A percentile compares a stretch with the other conserved stretches of the same genome.
phyloP scores from a whole-genome alignment of 2,797 vertebrate species.

The Spondyliosoma cantharus region DNA sequence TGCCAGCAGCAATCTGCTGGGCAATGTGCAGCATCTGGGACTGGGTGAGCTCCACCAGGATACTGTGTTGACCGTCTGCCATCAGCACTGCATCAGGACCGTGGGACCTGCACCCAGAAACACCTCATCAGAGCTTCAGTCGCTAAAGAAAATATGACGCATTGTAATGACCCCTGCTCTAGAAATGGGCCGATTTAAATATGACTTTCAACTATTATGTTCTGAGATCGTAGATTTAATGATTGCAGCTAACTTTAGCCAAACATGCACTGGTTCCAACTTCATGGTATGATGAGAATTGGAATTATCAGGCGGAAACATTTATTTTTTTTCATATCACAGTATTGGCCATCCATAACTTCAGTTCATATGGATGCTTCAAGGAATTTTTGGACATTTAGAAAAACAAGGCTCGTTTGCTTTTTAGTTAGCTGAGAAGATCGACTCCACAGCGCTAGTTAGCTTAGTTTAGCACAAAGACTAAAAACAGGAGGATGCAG shows the following conservation, averaged over 20 bases:
- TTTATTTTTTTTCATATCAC: no score
- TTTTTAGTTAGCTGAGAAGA: neutral
- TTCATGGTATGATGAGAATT: neutral
- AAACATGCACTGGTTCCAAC: no score
- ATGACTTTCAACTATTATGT: neutral
- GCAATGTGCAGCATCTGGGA: conserved; percentile 99
- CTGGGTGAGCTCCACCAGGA: conserved; percentile 92
- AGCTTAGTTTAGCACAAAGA: conserved; percentile 9
- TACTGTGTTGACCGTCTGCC: conserved; percentile 91
- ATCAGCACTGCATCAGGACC: conserved; percentile 97
- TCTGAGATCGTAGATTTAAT: neutral
- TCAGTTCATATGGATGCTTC: neutral
- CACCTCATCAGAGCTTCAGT: conserved; percentile 10
- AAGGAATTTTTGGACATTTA: neutral
- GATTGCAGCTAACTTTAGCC: no score
- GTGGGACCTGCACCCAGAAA: conserved; percentile 87
- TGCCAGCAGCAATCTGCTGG: conserved; percentile 97
- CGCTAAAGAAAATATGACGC: neutral
- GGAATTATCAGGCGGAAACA: no score
- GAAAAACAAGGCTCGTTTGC: no score
- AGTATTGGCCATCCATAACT: neutral
- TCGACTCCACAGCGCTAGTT: neutral
- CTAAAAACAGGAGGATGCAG: neutral
- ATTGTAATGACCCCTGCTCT: neutral
- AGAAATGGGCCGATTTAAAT: neutral